Percentiles rank a stretch among this genome's conserved stretches.
These are phyloP conservation scores for Brachystomella parvula DNA, from an alignment of 1,140 invertebrate genomes.

Conservation along the genomic window DNA sequence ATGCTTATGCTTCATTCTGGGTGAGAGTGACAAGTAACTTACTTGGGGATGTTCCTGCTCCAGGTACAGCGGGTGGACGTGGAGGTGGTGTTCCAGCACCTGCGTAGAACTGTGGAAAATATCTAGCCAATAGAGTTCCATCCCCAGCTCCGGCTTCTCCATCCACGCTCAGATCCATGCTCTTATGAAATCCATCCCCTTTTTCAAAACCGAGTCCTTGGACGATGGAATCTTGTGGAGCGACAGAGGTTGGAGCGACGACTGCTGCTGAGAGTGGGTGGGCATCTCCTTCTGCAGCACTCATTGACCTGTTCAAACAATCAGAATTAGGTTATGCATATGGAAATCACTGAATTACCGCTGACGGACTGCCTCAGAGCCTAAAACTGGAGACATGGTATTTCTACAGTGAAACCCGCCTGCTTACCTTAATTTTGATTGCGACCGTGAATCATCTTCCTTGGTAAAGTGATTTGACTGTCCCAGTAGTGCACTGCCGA, in stretches of 20 bases:
- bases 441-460: not conserved
- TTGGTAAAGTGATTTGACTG: not conserved
- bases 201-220: not conserved
- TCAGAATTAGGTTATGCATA: not conserved
- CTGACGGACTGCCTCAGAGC: not conserved
- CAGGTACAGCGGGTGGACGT: not conserved
- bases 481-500: not conserved
- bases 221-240: not conserved
- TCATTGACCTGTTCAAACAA: not conserved
- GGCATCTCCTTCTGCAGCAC: not conserved
- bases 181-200: constrained; percentile 25
- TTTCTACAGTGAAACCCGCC: too few species aligned
- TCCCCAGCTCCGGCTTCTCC: constrained; percentile 20
- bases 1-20: not conserved
- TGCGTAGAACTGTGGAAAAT: not conserved
- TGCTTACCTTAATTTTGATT: not conserved
- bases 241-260: not conserved
- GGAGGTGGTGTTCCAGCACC: not conserved
- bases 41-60: not conserved
- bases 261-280: constrained; percentile 12
- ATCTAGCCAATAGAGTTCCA: constrained; percentile 7
- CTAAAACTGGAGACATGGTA: not conserved
- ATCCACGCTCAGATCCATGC: constrained; percentile 14
- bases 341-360: not conserved
- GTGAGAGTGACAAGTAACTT: not conserved